These are phyloP conservation scores for Xiphorhynchus erythropygius DNA, from an alignment of 2,797 vertebrate genomes.

Conservation along the genomic window DNA sequence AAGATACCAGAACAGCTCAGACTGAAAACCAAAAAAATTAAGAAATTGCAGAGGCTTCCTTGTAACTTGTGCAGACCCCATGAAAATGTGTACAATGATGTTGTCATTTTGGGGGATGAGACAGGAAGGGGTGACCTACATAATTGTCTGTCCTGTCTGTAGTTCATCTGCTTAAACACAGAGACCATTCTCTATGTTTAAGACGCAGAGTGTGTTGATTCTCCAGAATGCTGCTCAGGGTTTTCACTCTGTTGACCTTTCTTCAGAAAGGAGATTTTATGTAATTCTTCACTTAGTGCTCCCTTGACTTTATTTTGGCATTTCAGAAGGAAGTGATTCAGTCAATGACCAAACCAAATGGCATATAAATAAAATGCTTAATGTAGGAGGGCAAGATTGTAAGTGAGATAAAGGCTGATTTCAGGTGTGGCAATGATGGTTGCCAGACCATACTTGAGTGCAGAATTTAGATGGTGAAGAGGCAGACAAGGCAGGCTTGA, in stretches of 20 bases:
- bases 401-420: constrained; percentile 13
- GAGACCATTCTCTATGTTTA: not conserved
- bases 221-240: not conserved
- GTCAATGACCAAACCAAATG: not conserved
- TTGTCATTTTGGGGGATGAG: not conserved
- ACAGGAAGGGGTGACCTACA: not conserved
- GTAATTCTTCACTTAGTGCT: not conserved
- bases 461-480: not conserved
- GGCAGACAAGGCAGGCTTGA: constrained; percentile 17
- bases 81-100: not conserved
- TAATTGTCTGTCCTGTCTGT: not conserved
- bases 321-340: not conserved
- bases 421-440: not conserved
- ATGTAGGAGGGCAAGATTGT: not conserved
- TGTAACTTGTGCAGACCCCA: not conserved
- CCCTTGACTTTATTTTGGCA: not conserved
- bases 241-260: not conserved
- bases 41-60: not conserved
- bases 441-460: constrained; percentile 19
- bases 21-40: not conserved
- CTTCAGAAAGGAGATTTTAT: not conserved
- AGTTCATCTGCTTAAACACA: not conserved
- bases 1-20: not conserved
- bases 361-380: not conserved
- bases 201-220: not conserved